Evolutionary conservation across 2,113 vertebrate genomes (phyloP), one percentile per base, ranked within the genome.

Genomic region (Motacilla alba): DNA sequence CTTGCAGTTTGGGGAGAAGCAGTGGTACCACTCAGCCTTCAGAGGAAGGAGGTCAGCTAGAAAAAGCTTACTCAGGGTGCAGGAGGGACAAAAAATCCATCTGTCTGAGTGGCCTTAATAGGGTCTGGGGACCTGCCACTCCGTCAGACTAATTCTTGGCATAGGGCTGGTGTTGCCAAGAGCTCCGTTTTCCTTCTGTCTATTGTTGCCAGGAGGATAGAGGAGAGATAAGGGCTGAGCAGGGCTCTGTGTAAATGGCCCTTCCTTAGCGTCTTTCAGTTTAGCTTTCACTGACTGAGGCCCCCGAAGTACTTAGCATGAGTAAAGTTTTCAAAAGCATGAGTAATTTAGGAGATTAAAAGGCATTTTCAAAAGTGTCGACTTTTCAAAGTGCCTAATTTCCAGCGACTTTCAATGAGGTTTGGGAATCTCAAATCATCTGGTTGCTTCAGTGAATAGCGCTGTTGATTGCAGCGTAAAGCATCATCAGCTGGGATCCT

Each of bases 341-440:
- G 69, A 84, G 93, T 92, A 86, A 91, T 94, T 96, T 96, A 81
- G 83, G 74, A 91, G 77, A 87, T 95, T 95, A 95, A 91, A 94
- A 94, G 89, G 37, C 81, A 64, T 94, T 96, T 95, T 94, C 85
- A 37, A 84, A 94, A 94, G 83, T 72, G 92, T 86, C 11, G 0
- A 64, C 87, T 94, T 95, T 88, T 80, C 59, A 56, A 95, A 94
- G 56, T 93, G 79, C 75, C 79, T 94, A 75, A 90, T 86, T 95
- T 93, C 76, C 68, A 91, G 47, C 2, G 20, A 72, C 83, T 91
- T 96, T 93, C 84, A 92, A 2, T 81, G 85, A 93, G 75, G 35
- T 88, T 94, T 88, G 64, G 78, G 76, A 90, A 60, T 44, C 88
- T 70, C 55, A 92, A 90, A 66, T 83, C 70, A 88, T 63, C 31